Evolutionary conservation across 2,113 vertebrate species (phyloP).

Genomic region (Epinephelus moara): DNA sequence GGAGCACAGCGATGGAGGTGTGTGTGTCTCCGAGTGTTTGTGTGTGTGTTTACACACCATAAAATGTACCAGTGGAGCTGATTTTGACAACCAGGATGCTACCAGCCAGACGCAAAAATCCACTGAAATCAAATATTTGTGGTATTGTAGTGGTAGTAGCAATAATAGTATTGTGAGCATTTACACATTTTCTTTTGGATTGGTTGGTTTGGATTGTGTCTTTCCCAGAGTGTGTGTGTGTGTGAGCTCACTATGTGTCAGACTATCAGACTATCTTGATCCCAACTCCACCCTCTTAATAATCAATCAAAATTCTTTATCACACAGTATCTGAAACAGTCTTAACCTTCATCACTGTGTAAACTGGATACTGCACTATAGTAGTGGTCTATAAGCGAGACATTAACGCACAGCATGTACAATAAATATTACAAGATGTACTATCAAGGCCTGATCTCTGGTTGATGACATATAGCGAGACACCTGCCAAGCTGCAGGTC

Average conservation of each 20-base stretch:
- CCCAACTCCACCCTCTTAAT: neutral
- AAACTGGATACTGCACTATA: neutral
- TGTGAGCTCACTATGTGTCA: neutral
- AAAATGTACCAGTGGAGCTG: neutral
- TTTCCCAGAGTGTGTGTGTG: neutral
- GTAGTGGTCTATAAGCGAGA: neutral
- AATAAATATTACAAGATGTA: neutral
- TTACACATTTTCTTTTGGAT: neutral
- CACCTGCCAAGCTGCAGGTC: neutral
- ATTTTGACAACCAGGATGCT: neutral
- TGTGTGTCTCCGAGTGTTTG: neutral
- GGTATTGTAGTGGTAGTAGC: too few relatives aligned
- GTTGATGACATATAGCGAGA: neutral
- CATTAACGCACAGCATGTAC: neutral
- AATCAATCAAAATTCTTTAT: neutral
- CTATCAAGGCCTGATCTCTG: neutral
- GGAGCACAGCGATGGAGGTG: neutral
- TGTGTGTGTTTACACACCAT: neutral
- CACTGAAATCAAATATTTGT: neutral
- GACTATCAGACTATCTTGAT: neutral
- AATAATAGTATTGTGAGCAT: neutral
- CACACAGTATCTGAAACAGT: neutral
- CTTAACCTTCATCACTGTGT: neutral
- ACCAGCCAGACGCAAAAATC: neutral
- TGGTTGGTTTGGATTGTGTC: neutral